phyloP scores from a whole-genome alignment of 2,113 vertebrate species.

The Eurypyga helias region DNA sequence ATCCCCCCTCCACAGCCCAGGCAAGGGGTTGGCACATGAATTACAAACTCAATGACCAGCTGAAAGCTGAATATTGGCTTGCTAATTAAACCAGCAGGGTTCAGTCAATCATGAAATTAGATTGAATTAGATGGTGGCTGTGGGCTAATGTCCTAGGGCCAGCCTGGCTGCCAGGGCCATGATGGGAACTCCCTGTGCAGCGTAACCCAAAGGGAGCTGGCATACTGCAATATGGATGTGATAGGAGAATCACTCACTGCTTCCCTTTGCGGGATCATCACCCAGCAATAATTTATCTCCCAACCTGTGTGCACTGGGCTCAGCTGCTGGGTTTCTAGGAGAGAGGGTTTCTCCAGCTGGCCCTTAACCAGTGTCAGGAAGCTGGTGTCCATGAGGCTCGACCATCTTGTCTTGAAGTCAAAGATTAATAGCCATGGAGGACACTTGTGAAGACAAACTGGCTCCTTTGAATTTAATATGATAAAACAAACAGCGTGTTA shows the following conservation, averaged over 20 bases:
- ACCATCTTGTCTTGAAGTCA: background rate
- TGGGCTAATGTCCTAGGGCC: background rate
- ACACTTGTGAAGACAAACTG: background rate
- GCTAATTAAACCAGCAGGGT: slow-evolving; percentile 6
- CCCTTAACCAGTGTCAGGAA: background rate
- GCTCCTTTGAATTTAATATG: background rate
- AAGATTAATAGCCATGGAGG: background rate
- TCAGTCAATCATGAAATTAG: slow-evolving; percentile 53
- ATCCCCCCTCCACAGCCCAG: background rate
- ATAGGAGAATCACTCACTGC: background rate
- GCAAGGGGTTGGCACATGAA: background rate
- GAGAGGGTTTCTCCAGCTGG: background rate
- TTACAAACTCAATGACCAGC: background rate
- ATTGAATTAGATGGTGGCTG: background rate
- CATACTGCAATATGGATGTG: rapidly evolving
- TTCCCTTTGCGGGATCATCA: background rate
- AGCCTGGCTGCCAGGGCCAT: background rate
- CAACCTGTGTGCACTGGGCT: background rate
- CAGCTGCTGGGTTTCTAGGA: background rate
- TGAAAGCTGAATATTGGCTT: slow-evolving; percentile 35
- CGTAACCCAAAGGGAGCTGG: rapidly evolving
- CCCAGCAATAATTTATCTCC: background rate
- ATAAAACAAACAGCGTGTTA: background rate
- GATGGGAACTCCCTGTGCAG: background rate
- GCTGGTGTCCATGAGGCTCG: background rate